A percentile compares a stretch with the other conserved stretches of the same genome.
These are phyloP conservation scores for Trachelus troglodyta DNA, from an alignment of 2,888 invertebrate species.

Conservation along the genomic window DNA sequence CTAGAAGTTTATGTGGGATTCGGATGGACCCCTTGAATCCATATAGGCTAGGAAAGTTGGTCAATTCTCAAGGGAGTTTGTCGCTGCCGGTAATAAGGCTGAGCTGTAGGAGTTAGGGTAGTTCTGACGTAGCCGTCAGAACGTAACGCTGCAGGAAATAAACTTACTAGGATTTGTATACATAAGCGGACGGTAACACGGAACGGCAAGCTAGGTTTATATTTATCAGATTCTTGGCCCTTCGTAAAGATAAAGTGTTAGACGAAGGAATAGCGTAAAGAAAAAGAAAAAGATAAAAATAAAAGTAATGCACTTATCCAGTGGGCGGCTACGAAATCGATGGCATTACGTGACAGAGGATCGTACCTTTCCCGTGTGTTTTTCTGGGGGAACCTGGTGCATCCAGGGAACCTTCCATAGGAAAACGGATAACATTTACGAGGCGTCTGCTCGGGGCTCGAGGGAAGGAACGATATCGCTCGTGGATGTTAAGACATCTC, in stretches of 20 bases:
- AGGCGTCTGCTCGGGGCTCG: background rate
- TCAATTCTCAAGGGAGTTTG: slow-evolving; percentile 24
- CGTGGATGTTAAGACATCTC: background rate
- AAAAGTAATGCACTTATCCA: background rate
- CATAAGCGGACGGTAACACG: background rate
- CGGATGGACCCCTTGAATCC: slow-evolving; percentile 22
- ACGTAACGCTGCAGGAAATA: background rate
- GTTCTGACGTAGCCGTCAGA: background rate
- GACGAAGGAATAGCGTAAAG: background rate
- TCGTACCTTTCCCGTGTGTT: background rate
- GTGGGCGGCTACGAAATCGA: background rate
- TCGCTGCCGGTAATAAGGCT: slow-evolving; percentile 22
- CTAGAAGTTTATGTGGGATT: slow-evolving; percentile 31
- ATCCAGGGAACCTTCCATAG: background rate
- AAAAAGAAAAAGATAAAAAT: background rate
- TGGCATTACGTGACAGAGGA: background rate
- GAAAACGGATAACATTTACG: background rate
- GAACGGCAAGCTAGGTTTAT: background rate
- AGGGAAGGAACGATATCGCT: background rate
- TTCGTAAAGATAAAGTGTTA: background rate
- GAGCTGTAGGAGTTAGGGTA: background rate
- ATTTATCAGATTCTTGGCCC: background rate
- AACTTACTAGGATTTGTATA: background rate
- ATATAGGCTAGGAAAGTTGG: slow-evolving; percentile 24
- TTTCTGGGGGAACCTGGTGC: background rate